Base-by-base conservation (phyloP, 1,140 invertebrate species). In the Papilio xuthus region DNA sequence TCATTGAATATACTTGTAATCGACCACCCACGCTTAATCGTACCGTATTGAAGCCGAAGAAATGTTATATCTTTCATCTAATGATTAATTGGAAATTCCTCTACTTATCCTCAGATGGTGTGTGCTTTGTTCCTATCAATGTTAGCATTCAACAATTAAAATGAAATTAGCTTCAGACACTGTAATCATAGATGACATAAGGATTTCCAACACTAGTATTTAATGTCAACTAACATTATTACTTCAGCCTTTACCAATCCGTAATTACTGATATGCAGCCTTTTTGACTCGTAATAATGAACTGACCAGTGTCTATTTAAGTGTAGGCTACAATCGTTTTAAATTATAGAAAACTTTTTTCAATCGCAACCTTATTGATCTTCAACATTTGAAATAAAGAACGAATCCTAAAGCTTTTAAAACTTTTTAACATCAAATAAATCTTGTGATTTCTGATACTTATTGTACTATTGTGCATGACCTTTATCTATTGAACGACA, bases 231-330 rank as follows among this genome's bases (percentile, higher is more conserved):
- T n/a, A 53, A n/a, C 47, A 50, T 50, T 10, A 60, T 60, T 60
- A 60, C 23, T 60, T 60, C 20, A 60, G 23, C 10, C 56, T 60
- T 60, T 60, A 60, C 56, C 56, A 28, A 60, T 60, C 56, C 23
- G 56, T 60, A 26, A 60, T 60, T 28, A 60, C 23, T 26, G 23
- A 13, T 28, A 60, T 60, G 12, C 23, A 60, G 20, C 18, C 13
- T 10, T 60, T 2, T 60, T 13, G 56, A 60, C 6, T 23, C 13
- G 56, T 23, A 60, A 26, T 12, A 26, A 23, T 13, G 56, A 60
- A 60, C 23, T 60, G n/a, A 53, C 18, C 18, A 4, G 50, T n/a
- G 50, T 53, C 18, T 53, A 53, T 53, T 20, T 53, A 53, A 53
- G 8, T 53, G 50, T 18, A 53, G 32, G 32, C n/a, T n/a, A n/a